Evolutionary conservation across 2,888 invertebrate species (phyloP).

Genomic region (Chouioia cunea): DNA sequence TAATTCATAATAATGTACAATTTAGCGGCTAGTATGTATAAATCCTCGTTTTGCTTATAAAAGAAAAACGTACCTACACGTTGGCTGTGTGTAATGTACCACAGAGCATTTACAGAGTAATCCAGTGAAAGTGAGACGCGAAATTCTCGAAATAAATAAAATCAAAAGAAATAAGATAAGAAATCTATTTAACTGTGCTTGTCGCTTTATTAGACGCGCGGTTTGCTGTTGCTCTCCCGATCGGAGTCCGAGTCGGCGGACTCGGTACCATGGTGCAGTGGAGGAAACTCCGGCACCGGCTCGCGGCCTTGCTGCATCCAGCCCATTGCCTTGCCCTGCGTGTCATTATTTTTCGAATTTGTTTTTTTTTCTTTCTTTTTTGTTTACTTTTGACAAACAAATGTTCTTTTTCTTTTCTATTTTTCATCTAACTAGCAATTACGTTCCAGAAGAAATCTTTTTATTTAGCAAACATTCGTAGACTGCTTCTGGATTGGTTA

Average conservation of each 20-base stretch:
- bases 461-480: slow-evolving; percentile 3
- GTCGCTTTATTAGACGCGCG: slow-evolving; percentile 61
- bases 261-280: slow-evolving; percentile 65
- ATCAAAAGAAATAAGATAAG: too few relatives aligned
- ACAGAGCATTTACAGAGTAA: too few relatives aligned
- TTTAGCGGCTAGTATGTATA: too few relatives aligned
- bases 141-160: too few relatives aligned
- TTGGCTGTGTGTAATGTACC: too few relatives aligned
- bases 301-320: slow-evolving; percentile 70
- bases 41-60: too few relatives aligned
- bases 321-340: slow-evolving; percentile 67
- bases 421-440: background rate
- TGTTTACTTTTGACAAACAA: background rate
- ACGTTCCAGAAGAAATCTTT: background rate
- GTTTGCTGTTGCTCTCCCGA: slow-evolving; percentile 66
- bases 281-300: slow-evolving; percentile 69
- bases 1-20: slow-evolving; percentile 34
- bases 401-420: slow-evolving; percentile 4
- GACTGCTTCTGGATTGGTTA: slow-evolving; percentile 10
- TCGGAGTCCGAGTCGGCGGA: slow-evolving; percentile 67
- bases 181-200: background rate
- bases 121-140: too few relatives aligned
- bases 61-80: too few relatives aligned
- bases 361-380: slow-evolving; percentile 11
- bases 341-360: slow-evolving; percentile 48